Evolutionary conservation across 2,797 vertebrate species (phyloP).

Genomic region (Poliocrania exsul): DNA sequence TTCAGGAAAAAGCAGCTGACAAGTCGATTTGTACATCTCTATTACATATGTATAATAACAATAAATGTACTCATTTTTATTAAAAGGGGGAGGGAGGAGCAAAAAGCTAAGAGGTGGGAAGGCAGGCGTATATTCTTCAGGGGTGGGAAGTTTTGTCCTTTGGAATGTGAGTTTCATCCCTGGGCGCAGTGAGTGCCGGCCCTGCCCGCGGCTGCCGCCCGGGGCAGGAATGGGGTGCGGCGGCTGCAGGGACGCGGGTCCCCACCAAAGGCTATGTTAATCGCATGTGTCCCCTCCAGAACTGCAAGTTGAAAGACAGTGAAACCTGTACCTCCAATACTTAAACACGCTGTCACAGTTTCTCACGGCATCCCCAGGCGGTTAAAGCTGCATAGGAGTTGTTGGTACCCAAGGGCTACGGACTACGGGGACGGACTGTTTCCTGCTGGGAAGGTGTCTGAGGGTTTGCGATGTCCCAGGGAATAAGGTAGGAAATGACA

Average conservation of each 20-base stretch:
- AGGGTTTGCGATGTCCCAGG: neutral
- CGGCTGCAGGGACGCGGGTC: neutral
- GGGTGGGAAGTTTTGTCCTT: neutral
- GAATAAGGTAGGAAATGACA: neutral
- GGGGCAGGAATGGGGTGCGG: fast-evolving
- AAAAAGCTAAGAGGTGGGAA: neutral
- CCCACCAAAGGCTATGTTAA: neutral
- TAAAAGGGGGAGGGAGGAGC: fast-evolving
- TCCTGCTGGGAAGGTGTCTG: neutral
- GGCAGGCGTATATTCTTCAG: neutral
- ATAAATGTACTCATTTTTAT: neutral
- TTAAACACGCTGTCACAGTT: neutral
- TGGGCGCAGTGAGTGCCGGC: fast-evolving
- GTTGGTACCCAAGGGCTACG: neutral
- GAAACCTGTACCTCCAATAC: neutral
- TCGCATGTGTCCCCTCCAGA: fast-evolving
- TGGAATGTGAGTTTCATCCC: neutral
- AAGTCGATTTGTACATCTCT: neutral
- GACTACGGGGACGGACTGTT: neutral
- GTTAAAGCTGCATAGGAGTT: neutral
- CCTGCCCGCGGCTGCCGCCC: neutral
- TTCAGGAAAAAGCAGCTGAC: neutral
- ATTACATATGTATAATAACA: fast-evolving
- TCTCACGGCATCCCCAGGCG: neutral
- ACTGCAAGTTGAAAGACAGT: neutral